These are phyloP conservation scores for Gila robusta DNA, from an alignment of 2,797 vertebrate genomes.

Conservation along the genomic window DNA sequence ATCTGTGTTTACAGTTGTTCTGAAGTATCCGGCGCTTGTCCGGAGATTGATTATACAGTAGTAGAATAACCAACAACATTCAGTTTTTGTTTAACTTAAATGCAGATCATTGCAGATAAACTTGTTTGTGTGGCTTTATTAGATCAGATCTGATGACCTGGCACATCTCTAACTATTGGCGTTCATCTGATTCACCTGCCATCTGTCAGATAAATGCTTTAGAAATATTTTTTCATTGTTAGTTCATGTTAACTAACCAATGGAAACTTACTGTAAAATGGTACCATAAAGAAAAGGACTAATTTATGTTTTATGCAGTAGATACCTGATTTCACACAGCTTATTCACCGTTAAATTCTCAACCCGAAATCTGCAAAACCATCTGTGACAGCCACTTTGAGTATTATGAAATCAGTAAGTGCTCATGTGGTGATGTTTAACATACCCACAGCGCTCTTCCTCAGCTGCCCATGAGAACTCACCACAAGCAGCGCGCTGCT, in stretches of 20 bases:
- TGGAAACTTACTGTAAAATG: not conserved
- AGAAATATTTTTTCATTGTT: not conserved
- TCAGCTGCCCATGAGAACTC: constrained; percentile 33
- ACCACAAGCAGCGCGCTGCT: constrained; percentile 44
- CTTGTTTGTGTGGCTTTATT: not conserved
- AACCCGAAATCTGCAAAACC: constrained; percentile 23
- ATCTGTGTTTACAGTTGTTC: not conserved
- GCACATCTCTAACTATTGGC: not conserved
- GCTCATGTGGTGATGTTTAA: constrained; percentile 57
- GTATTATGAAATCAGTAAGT: constrained; percentile 26
- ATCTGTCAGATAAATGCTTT: not conserved
- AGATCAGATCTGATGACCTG: not conserved
- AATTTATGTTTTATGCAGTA: not conserved
- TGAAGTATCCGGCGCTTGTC: not conserved
- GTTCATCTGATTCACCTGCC: not conserved
- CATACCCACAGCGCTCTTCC: constrained; percentile 42
- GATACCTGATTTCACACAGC: constrained; percentile 23
- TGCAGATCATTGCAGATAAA: not conserved
- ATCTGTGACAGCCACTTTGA: constrained; percentile 8
- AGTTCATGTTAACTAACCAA: not conserved
- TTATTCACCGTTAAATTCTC: constrained; percentile 19
- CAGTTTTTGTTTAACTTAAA: not conserved
- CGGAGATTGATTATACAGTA: not conserved
- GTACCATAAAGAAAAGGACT: too few relatives aligned
- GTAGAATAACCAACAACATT: not conserved